A percentile compares a stretch with the other conserved stretches of the same genome.
Conservation (phyloP, 2,888 invertebrate species). For the Cephus pygmeus region DNA sequence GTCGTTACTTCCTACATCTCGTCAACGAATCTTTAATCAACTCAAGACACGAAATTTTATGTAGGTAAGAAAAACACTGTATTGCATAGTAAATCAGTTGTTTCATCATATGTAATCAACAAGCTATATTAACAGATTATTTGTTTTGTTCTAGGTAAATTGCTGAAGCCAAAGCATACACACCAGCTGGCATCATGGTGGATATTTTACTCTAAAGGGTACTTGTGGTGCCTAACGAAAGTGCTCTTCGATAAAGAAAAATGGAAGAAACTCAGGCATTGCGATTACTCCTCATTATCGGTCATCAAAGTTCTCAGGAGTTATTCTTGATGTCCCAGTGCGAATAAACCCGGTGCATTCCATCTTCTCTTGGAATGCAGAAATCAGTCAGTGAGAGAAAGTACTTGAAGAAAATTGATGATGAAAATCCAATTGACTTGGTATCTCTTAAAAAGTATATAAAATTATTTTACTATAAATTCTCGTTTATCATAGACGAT, state of each 20-base stretch:
- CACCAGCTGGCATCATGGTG: conserved; percentile 52
- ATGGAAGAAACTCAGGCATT: neutral
- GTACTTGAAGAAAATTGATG: conserved; percentile 16
- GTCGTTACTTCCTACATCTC: conserved; percentile 50
- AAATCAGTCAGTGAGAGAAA: conserved; percentile 18
- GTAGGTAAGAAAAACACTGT: conserved; percentile 44
- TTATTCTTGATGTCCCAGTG: neutral
- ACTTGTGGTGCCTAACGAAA: conserved; percentile 34
- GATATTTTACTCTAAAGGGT: conserved; percentile 28
- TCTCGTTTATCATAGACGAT: conserved; percentile 25
- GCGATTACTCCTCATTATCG: neutral
- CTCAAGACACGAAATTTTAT: conserved; percentile 40
- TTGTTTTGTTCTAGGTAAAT: conserved; percentile 49
- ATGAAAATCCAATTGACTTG: neutral
- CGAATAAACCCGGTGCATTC: neutral
- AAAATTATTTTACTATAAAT: conserved; percentile 42
- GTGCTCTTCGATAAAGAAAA: conserved; percentile 12
- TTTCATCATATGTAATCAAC: neutral
- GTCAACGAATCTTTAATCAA: conserved; percentile 53
- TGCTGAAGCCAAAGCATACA: conserved; percentile 63
- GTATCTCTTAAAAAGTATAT: conserved; percentile 21
- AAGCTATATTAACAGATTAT: neutral
- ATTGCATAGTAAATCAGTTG: neutral
- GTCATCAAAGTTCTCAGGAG: neutral
- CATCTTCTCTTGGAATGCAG: neutral